Percentiles rank a stretch among this genome's conserved stretches.
Evolutionary conservation across 2,113 vertebrate species (phyloP).

Genomic region (Crotalus tigris): DNA sequence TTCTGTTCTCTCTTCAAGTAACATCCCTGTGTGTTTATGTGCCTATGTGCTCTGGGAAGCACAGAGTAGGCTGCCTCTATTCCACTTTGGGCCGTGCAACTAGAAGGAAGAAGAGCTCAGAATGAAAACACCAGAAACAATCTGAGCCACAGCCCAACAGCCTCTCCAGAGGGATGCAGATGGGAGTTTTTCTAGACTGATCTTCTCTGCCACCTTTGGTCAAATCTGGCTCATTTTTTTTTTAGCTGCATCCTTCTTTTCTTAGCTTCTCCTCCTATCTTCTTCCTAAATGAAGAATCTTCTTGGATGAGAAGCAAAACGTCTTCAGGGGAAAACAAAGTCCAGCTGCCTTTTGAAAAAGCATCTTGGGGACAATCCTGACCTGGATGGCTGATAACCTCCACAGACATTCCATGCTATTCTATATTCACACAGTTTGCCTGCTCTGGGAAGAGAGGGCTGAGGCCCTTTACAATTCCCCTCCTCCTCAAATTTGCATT

Average conservation of each 20-base stretch:
- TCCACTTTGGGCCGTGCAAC: not conserved
- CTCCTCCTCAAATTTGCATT: not conserved
- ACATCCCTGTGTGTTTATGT: not conserved
- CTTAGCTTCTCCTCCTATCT: not conserved
- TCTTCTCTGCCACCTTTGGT: not conserved
- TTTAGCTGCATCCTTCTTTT: not conserved
- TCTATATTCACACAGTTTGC: not conserved
- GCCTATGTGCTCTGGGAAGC: not conserved
- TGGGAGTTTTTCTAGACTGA: not conserved
- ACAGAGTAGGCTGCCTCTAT: not conserved
- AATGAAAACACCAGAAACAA: not conserved
- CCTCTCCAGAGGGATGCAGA: not conserved
- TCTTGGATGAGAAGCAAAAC: not conserved
- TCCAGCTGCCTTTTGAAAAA: not conserved
- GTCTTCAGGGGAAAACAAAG: not conserved
- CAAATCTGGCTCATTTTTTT: not conserved
- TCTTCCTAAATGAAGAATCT: not conserved
- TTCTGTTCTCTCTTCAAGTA: not conserved
- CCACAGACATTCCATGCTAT: not conserved
- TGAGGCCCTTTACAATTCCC: not conserved
- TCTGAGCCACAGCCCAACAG: not conserved
- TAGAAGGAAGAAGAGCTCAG: not conserved
- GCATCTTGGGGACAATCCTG: not conserved
- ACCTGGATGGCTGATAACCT: not conserved
- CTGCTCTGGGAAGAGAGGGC: not conserved